Conservation (phyloP, 2,113 vertebrate species). For the Herpetotheres cachinnans region DNA sequence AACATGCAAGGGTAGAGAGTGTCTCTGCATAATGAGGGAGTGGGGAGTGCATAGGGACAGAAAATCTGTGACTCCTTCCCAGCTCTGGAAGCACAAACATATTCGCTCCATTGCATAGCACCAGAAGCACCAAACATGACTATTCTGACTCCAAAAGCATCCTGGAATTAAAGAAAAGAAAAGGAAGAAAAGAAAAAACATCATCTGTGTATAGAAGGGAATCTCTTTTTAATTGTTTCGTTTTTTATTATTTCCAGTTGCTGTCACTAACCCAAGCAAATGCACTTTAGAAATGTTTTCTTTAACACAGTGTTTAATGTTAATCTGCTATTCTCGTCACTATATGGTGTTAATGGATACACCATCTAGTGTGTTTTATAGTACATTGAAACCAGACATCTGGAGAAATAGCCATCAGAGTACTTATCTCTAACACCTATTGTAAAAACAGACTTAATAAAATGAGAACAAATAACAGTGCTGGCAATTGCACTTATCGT, state of each 20-base stretch:
- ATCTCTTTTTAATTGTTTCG: not conserved
- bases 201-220: not conserved
- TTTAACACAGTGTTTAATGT: not conserved
- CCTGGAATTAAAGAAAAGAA: not conserved
- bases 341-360: not conserved
- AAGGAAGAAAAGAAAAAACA: not conserved
- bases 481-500: conserved; percentile 41
- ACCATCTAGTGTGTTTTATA: not conserved
- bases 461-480: conserved; percentile 56
- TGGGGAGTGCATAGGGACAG: not conserved
- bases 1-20: not conserved
- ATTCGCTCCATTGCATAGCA: not conserved
- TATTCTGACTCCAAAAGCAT: not conserved
- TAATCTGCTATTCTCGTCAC: not conserved
- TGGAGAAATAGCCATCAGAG: conserved; percentile 39
- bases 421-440: conserved; percentile 37
- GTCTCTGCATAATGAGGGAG: not conserved
- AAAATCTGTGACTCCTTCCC: not conserved
- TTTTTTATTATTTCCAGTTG: not conserved
- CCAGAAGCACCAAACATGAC: not conserved
- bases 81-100: not conserved
- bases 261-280: not conserved
- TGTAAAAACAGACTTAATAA: conserved; percentile 59
- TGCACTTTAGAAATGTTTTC: not conserved
- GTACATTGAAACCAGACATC: conserved; percentile 30